Evolutionary conservation across 2,888 invertebrate genomes (phyloP), one percentile per base, ranked within the genome.

Genomic region (Hololepta plana): DNA sequence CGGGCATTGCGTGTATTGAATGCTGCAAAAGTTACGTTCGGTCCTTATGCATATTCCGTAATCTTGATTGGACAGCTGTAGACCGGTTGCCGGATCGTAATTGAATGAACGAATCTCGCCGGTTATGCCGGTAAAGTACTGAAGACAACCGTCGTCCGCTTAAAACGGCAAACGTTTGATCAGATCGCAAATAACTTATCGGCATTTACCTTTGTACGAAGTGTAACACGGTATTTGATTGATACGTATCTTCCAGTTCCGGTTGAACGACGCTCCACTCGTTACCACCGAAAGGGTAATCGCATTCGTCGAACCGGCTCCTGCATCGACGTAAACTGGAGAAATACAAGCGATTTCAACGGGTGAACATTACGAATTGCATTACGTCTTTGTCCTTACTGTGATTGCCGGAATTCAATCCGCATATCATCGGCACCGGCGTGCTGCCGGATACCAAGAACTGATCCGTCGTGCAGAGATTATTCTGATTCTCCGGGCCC

Each of bases 11-110:
- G 71, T 72, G 45, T 85, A 85, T 41, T 82, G 82, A 23, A 85
- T 74, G 0, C 81, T 77, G 39, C 87, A 88, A 46, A 85, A 85
- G 47, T 84, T 87, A 32, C 75, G 63, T 48, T 87, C 87, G 45
- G 73, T 75, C 15, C 87, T 57, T 20, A 87, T 64, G 47, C 87
- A 88, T 34, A 84, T 72, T 35, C 81, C 76, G 48, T 88, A 88
- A 50, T 87, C 85, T 48, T 87, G 84, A 51, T 84, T 85, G 29
- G 84, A 82, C 10, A 87, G 62, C 43, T 85, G 82, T 2, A 75
- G 56, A 0, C 85, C 85, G 1, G 63, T 64, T 1, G 59, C 58
- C 0, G 75, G 67, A 37, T 85, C 80, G 46, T 76, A 88, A 55
- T 88, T 88, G 53, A 79, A 88, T 3, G 84, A 82, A 20, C 67